phyloP scores from a whole-genome alignment of 1,140 invertebrate genomes.

The Zaprionus ghesquierei region DNA sequence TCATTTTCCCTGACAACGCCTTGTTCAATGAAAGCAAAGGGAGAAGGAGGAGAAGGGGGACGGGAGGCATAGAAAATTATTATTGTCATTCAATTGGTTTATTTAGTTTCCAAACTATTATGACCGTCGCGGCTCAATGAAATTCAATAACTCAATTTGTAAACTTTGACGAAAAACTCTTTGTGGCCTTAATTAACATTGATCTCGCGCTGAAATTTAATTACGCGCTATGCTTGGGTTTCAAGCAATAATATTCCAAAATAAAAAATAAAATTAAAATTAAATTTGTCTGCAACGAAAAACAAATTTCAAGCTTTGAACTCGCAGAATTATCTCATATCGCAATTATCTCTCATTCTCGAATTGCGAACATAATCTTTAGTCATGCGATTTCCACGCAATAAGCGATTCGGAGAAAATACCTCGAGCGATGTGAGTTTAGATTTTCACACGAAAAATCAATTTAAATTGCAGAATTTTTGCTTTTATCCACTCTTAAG shows the following conservation, averaged over 20 bases:
- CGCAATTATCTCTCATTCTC: not conserved
- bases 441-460: not conserved
- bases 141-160: not conserved
- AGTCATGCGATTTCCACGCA: not conserved
- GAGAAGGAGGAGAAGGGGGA: not conserved
- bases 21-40: not conserved
- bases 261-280: not conserved
- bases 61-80: constrained; percentile 5
- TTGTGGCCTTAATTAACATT: not conserved
- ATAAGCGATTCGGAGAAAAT: not conserved
- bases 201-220: not conserved
- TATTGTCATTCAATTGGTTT: constrained; percentile 33
- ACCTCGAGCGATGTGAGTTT: not conserved
- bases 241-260: not conserved
- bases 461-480: not conserved
- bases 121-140: not conserved
- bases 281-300: not conserved
- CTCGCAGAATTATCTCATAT: too few species aligned
- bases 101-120: constrained; percentile 3
- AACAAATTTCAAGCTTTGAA: too few species aligned
- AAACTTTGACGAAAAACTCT: not conserved
- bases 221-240: not conserved
- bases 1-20: constrained; percentile 63
- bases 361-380: not conserved
- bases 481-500: not conserved